phyloP scores from a whole-genome alignment of 23 tunicate species.

The Trididemnum clinides region DNA sequence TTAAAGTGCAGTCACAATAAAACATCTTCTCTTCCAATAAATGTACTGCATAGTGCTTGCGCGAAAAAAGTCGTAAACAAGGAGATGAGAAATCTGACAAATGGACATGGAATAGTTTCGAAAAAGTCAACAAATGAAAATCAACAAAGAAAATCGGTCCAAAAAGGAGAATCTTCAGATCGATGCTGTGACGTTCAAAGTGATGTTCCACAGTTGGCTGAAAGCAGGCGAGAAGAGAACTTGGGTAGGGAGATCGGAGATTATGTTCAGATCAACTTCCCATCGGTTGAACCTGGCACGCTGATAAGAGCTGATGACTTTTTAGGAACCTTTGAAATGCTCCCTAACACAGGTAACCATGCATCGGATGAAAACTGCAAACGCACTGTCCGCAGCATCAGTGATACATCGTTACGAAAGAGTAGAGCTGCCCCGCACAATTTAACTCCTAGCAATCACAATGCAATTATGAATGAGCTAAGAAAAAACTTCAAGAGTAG shows the following conservation, averaged over 20 bases:
- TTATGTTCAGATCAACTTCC: slow-evolving; percentile 13
- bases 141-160: too few species aligned
- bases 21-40: background rate
- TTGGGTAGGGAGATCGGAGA: background rate
- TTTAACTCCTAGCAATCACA: background rate
- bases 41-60: too few species aligned
- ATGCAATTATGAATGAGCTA: background rate
- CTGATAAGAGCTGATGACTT: background rate
- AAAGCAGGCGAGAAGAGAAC: too few species aligned
- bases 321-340: background rate
- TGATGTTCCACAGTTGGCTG: too few species aligned
- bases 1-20: background rate
- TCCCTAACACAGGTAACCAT: background rate
- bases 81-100: too few species aligned
- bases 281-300: slow-evolving; percentile 17
- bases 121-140: too few species aligned
- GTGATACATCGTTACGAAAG: slow-evolving; percentile 3
- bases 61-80: too few species aligned
- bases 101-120: too few species aligned
- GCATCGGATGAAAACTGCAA: background rate
- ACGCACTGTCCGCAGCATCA: background rate
- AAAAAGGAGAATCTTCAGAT: too few species aligned
- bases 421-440: background rate
- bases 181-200: too few species aligned
- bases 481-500: background rate